Evolutionary conservation across 2,113 vertebrate species (phyloP).

Genomic region (Antigone vipio): DNA sequence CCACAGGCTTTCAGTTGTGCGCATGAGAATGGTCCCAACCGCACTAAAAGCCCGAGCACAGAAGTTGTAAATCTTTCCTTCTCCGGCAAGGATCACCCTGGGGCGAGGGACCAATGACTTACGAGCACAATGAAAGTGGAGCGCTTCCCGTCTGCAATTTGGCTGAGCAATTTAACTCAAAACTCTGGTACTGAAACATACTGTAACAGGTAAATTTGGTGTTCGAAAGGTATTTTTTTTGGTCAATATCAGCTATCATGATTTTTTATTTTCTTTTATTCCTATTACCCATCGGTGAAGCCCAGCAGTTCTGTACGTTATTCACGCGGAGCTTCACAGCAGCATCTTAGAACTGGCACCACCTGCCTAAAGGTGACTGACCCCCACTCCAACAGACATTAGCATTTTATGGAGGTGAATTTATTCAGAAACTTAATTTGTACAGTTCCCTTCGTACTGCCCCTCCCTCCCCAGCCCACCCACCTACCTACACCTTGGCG

Average conservation of each 20-base stretch:
- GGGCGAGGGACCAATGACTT: neutral
- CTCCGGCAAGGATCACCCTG: neutral
- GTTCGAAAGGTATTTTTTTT: neutral
- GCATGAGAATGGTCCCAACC: neutral
- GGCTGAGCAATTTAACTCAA: constrained; percentile 20
- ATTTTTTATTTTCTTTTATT: neutral
- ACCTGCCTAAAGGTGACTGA: neutral
- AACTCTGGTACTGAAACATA: neutral
- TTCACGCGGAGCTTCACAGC: neutral
- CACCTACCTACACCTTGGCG: neutral
- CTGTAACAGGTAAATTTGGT: neutral
- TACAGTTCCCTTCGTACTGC: neutral
- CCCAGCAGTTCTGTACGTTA: neutral
- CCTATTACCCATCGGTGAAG: neutral
- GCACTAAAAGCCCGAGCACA: neutral
- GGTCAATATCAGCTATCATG: neutral
- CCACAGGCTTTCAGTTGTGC: neutral
- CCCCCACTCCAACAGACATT: neutral
- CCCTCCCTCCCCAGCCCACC: neutral
- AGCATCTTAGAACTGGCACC: neutral
- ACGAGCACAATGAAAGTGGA: neutral
- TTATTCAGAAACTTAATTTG: neutral
- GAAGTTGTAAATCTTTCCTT: neutral
- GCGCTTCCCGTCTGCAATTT: neutral
- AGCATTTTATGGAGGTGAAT: neutral